These are phyloP conservation scores for Brachycybe producta DNA, from an alignment of 2,888 invertebrate species.

Conservation along the genomic window DNA sequence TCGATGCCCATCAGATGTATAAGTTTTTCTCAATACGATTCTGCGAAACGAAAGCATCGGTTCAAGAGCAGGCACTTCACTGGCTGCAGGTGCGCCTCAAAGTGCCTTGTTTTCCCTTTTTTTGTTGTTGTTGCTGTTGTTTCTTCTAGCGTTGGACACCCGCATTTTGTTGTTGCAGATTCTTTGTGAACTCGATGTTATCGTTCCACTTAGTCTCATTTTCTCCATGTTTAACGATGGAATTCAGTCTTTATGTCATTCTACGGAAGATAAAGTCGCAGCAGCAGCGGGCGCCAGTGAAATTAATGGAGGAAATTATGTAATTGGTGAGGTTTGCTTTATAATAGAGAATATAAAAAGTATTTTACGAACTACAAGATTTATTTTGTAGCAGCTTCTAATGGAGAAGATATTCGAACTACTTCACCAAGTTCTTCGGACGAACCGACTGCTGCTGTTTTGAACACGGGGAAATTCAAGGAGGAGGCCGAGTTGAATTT, in stretches of 20 bases:
- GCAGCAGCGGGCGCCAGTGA: slow-evolving; percentile 3
- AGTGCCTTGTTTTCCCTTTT: background rate
- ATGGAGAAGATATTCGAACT: slow-evolving; percentile 54
- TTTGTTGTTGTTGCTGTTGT: too few relatives aligned
- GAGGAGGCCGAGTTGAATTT: slow-evolving; percentile 52
- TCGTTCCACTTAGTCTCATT: slow-evolving; percentile 71
- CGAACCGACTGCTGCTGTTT: slow-evolving; percentile 37
- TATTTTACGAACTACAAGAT: too few relatives aligned
- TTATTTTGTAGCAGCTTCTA: slow-evolving; percentile 41
- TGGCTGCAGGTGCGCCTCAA: slow-evolving; percentile 58
- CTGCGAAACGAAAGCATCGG: slow-evolving; percentile 59
- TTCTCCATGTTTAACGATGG: slow-evolving; percentile 85
- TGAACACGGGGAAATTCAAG: slow-evolving; percentile 45
- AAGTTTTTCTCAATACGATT: slow-evolving; percentile 82
- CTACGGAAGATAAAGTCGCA: background rate
- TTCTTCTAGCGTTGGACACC: background rate
- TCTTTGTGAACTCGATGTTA: slow-evolving; percentile 74
- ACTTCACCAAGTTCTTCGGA: slow-evolving; percentile 57
- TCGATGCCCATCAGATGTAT: slow-evolving; percentile 88
- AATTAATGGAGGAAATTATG: background rate
- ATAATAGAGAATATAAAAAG: too few relatives aligned
- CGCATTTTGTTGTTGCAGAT: too few relatives aligned
- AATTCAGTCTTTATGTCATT: slow-evolving; percentile 40
- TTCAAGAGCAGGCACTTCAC: slow-evolving; percentile 73
- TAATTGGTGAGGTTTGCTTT: background rate